phyloP scores from a whole-genome alignment of 2,113 vertebrate species.

The Melierax canorus region DNA sequence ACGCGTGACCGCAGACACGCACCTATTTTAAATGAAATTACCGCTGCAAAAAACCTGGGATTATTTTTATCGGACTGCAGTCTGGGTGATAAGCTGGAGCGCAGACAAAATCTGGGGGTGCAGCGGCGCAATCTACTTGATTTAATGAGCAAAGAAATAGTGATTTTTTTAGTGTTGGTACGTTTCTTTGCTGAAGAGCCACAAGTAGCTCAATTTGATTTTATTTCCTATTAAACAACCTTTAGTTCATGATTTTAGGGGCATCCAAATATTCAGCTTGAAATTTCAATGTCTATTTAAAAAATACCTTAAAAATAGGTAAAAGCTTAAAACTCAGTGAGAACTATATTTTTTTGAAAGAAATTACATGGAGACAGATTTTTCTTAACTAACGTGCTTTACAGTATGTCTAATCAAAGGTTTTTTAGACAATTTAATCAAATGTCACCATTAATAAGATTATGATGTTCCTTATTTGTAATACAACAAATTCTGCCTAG shows the following conservation, averaged over 20 bases:
- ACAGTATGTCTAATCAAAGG: not conserved
- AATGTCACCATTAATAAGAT: not conserved
- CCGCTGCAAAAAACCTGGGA: not conserved
- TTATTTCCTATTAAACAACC: not conserved
- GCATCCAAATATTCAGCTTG: not conserved
- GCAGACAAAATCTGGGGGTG: not conserved
- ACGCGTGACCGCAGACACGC: not conserved
- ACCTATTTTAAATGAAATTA: not conserved
- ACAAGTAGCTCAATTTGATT: not conserved
- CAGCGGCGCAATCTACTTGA: not conserved
- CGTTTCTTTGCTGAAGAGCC: not conserved
- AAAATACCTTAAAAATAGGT: not conserved
- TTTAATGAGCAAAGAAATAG: not conserved
- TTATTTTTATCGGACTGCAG: not conserved
- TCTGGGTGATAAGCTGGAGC: not conserved
- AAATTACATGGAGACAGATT: not conserved
- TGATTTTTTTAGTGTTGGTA: not conserved
- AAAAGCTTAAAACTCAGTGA: not conserved
- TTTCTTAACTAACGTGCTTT: not conserved
- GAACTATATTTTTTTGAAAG: not conserved
- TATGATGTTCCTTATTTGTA: constrained; percentile 1
- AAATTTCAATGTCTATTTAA: not conserved
- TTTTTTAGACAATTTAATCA: constrained; percentile 27
- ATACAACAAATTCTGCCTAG: not conserved
- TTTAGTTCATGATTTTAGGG: not conserved